Evolutionary conservation across 2,113 vertebrate genomes (phyloP).

Genomic region (Hepsetus odoe): DNA sequence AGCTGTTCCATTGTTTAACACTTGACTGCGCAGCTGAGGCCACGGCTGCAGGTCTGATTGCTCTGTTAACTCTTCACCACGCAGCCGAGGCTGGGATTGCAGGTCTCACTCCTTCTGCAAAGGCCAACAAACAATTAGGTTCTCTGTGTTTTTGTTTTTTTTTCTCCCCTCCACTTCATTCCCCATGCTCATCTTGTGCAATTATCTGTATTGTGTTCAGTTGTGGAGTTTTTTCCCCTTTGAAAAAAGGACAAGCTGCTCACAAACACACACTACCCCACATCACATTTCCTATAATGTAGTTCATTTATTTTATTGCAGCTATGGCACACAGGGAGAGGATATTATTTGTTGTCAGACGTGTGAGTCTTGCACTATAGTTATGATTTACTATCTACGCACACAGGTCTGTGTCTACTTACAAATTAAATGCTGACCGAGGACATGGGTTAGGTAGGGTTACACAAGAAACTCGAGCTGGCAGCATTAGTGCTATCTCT

Average conservation of each 20-base stretch:
- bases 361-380: not conserved
- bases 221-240: not conserved
- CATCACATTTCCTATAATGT: not conserved
- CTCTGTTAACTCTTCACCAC: constrained; percentile 50
- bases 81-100: constrained; percentile 43
- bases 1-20: constrained; percentile 62
- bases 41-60: constrained; percentile 54
- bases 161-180: constrained; percentile 28
- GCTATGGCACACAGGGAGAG: not conserved
- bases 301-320: not conserved
- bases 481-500: not conserved
- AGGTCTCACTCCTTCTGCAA: constrained; percentile 41
- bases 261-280: not conserved
- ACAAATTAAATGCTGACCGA: not conserved
- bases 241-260: not conserved
- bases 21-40: constrained; percentile 54
- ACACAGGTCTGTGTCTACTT: not conserved
- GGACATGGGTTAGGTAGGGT: constrained; percentile 12
- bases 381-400: not conserved
- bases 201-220: constrained; percentile 25
- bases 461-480: not conserved
- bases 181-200: constrained; percentile 23
- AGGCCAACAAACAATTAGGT: constrained; percentile 49
- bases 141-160: constrained; percentile 23
- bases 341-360: not conserved